A percentile compares a stretch with the other conserved stretches of the same genome.
phyloP scores from a whole-genome alignment of 2,113 vertebrate genomes.

The Calypte anna region DNA sequence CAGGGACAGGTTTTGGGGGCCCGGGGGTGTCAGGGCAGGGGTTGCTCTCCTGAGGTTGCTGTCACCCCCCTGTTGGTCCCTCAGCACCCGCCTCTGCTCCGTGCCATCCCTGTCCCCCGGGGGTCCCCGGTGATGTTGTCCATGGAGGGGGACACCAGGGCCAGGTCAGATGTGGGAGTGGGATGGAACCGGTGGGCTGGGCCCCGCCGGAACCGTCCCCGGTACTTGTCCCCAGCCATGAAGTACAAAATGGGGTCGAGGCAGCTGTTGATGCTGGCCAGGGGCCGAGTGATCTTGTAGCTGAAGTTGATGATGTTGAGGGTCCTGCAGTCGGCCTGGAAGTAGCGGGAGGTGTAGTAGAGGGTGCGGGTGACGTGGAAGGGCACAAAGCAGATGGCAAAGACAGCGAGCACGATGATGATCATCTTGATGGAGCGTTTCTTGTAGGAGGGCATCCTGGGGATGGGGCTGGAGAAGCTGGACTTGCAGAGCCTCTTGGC shows the following conservation, averaged over 20 bases:
- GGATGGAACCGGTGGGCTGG: conserved; percentile 3
- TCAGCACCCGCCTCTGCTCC: neutral
- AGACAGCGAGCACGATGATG: conserved; percentile 84
- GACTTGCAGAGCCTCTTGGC: conserved; percentile 80
- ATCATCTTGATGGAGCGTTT: conserved; percentile 88
- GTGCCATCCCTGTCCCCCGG: accelerated
- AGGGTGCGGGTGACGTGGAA: conserved; percentile 92
- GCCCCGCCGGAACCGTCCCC: conserved; percentile 72
- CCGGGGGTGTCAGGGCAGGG: neutral
- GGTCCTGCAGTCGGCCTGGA: conserved; percentile 78
- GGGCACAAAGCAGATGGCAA: conserved; percentile 90
- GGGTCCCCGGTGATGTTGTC: neutral
- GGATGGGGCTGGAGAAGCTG: conserved; percentile 37
- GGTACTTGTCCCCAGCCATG: conserved; percentile 87
- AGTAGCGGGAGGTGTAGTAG: conserved; percentile 86
- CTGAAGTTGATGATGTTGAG: conserved; percentile 89
- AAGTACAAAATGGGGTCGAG: conserved; percentile 93
- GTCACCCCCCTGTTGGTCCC: no score
- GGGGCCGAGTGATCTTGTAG: conserved; percentile 92
- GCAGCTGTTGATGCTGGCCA: conserved; percentile 94
- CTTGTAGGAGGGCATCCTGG: conserved; percentile 65
- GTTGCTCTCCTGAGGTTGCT: neutral
- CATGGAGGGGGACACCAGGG: neutral
- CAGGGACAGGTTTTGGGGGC: neutral
- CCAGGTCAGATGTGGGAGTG: neutral